Percentiles rank a stretch among this genome's conserved stretches.
These are phyloP conservation scores for Ctenopoma kingsleyae DNA, from an alignment of 2,797 vertebrate species.

Conservation along the genomic window DNA sequence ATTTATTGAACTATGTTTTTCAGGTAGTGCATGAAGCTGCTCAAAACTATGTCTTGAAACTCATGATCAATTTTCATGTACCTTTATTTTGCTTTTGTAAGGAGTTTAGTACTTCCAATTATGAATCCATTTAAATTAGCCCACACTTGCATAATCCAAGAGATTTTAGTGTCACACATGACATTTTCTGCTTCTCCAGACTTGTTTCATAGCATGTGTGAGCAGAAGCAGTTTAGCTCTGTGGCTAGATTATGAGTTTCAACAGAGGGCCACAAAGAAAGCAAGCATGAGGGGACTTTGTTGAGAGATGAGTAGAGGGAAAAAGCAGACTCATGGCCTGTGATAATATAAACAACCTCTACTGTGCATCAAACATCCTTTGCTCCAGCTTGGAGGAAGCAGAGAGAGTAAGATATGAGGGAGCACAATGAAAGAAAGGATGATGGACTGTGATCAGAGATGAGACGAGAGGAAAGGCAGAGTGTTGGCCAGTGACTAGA, in stretches of 20 bases:
- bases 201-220: not conserved
- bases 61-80: too few species aligned
- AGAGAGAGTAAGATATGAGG: conserved; percentile 12
- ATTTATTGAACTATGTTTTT: not conserved
- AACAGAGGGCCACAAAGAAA: conserved; percentile 20
- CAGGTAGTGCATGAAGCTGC: not conserved
- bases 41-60: not conserved
- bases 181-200: not conserved
- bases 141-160: too few species aligned
- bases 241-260: not conserved
- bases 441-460: conserved; percentile 23
- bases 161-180: too few species aligned
- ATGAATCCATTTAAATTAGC: too few species aligned
- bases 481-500: conserved; percentile 50
- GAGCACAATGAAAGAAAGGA: conserved; percentile 12
- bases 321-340: conserved; percentile 22
- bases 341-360: conserved; percentile 41
- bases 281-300: conserved; percentile 12
- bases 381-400: conserved; percentile 7
- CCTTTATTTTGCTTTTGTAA: too few species aligned
- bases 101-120: too few species aligned
- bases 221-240: not conserved
- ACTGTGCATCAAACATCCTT: conserved; percentile 51
- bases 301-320: conserved; percentile 30
- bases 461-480: conserved; percentile 24